phyloP scores from a whole-genome alignment of 2,113 vertebrate genomes.

The Oenanthe oenanthe region DNA sequence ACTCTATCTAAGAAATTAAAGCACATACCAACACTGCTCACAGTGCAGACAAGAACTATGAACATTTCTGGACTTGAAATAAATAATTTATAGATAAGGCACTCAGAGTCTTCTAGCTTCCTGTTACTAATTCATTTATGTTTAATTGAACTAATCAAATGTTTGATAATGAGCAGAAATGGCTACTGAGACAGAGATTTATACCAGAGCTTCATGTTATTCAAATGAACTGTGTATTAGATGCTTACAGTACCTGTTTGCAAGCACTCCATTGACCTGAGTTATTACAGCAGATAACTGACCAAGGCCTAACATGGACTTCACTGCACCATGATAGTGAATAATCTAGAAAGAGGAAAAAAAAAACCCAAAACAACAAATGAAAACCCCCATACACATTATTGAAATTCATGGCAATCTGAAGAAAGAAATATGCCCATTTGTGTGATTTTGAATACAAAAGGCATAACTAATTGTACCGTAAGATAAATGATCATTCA shows the following conservation, averaged over 20 bases:
- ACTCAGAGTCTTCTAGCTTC: background rate
- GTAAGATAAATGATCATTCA: background rate
- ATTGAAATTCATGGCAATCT: background rate
- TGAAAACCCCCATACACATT: background rate
- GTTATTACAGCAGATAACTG: constrained; percentile 96
- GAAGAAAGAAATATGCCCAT: background rate
- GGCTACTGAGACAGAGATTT: background rate
- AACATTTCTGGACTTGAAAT: background rate
- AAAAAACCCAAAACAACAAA: background rate
- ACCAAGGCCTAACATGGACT: constrained; percentile 95
- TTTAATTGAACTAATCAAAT: background rate
- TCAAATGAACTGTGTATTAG: background rate
- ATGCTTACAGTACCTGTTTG: constrained; percentile 82
- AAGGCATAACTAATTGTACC: background rate
- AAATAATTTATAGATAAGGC: background rate
- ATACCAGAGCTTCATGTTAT: background rate
- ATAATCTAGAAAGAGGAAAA: constrained; percentile 80
- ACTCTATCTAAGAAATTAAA: background rate
- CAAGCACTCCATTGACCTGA: constrained; percentile 95
- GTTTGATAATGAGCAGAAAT: background rate
- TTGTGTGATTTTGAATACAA: background rate
- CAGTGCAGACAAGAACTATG: background rate
- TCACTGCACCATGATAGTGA: constrained; percentile 97
- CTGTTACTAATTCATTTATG: background rate
- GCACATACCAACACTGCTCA: background rate